Evolutionary conservation across 2,113 vertebrate genomes (phyloP).

Genomic region (rabbit (Oryctolagus cuniculus)): DNA sequence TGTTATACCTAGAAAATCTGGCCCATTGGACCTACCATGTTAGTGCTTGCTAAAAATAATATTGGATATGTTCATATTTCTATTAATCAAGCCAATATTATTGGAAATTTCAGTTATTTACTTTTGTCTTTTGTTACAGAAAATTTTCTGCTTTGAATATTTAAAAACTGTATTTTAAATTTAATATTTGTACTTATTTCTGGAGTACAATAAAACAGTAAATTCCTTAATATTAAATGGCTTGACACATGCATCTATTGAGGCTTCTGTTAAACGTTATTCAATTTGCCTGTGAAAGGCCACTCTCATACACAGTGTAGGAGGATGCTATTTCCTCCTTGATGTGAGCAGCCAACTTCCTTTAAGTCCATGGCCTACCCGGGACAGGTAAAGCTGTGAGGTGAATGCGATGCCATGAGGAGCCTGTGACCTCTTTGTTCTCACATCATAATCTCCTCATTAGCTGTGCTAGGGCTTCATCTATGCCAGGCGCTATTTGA

Average conservation of each 20-base stretch:
- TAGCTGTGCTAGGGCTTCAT: constrained; percentile 37
- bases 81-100: constrained; percentile 6
- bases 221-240: constrained; percentile 30
- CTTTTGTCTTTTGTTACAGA: background rate
- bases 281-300: constrained; percentile 38
- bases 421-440: constrained; percentile 47
- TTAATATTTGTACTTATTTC: too few relatives aligned
- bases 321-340: background rate
- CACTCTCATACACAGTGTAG: background rate
- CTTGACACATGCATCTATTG: background rate
- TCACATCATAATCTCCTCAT: constrained; percentile 33
- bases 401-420: constrained; percentile 24
- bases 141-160: constrained; percentile 6
- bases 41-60: background rate
- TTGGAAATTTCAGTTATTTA: background rate
- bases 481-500: background rate
- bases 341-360: constrained; percentile 54
- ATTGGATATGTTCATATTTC: background rate
- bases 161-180: background rate
- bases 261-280: background rate
- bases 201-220: background rate
- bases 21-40: background rate
- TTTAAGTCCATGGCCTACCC: constrained; percentile 49
- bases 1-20: background rate
- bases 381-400: constrained; percentile 30